These are phyloP conservation scores for Parauchenoglanis punctatus DNA, from an alignment of 2,797 vertebrate genomes.

Conservation along the genomic window DNA sequence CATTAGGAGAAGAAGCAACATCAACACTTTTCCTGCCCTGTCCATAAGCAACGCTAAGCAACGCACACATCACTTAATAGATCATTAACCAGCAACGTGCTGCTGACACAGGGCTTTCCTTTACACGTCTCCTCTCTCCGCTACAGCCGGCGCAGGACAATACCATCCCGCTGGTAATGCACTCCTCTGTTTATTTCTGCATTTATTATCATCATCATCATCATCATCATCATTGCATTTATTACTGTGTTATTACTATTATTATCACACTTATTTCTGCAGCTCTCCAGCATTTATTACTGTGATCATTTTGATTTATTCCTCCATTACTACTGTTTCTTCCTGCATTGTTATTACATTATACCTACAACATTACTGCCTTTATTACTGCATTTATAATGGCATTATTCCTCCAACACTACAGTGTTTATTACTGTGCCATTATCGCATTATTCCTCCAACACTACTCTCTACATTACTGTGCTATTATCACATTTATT, in stretches of 20 bases:
- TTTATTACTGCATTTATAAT: neutral
- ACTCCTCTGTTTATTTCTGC: neutral
- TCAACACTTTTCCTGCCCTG: constrained; percentile 84
- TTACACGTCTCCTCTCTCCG: constrained; percentile 78
- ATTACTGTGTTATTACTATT: neutral
- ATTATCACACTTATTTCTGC: neutral
- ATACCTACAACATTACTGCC: neutral
- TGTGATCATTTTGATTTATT: neutral
- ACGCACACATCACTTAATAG: constrained; percentile 82
- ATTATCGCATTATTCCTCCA: neutral
- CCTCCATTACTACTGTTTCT: neutral
- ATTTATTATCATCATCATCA: neutral
- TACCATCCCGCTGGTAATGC: neutral
- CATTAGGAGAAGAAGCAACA: constrained; percentile 83
- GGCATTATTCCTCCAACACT: neutral
- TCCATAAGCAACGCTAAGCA: constrained; percentile 82
- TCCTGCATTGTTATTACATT: neutral
- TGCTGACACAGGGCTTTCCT: constrained; percentile 80
- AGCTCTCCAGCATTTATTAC: neutral
- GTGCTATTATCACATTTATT: neutral
- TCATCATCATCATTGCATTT: neutral
- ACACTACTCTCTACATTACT: neutral
- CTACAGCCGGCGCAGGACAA: constrained; percentile 50
- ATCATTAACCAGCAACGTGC: constrained; percentile 88
- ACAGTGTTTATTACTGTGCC: neutral